Conservation (phyloP, 2,113 vertebrate species). For the Pelecanoides urinatrix region DNA sequence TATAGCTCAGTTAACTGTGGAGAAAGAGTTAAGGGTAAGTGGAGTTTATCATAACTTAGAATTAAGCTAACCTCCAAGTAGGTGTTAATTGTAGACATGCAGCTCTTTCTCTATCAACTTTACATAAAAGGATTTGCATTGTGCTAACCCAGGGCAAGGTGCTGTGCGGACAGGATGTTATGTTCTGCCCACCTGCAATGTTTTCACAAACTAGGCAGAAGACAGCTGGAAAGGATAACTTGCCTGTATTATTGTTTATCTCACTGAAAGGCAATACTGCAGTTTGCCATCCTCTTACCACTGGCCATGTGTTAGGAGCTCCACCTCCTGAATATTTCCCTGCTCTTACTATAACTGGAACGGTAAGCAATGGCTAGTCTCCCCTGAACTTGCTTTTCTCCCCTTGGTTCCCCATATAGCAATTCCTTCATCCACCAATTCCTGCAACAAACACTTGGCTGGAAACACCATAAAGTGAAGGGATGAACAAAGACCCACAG, state of each 20-base stretch:
- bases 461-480: accelerated
- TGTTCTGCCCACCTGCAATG: background rate
- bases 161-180: background rate
- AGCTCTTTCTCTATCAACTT: background rate
- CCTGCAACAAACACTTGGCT: background rate
- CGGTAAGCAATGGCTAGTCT: background rate
- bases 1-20: background rate
- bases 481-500: background rate
- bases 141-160: background rate
- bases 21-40: background rate
- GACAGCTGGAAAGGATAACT: background rate
- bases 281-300: background rate
- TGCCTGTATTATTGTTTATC: background rate
- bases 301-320: background rate
- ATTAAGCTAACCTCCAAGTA: background rate
- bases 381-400: background rate
- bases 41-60: background rate
- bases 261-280: background rate
- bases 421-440: background rate
- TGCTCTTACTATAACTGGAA: background rate
- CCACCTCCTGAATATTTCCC: background rate
- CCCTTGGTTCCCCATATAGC: background rate
- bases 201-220: background rate
- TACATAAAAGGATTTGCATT: background rate
- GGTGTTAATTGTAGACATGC: background rate